Evolutionary conservation across 2,797 vertebrate genomes (phyloP).

Genomic region (Rhinogobio ventralis): DNA sequence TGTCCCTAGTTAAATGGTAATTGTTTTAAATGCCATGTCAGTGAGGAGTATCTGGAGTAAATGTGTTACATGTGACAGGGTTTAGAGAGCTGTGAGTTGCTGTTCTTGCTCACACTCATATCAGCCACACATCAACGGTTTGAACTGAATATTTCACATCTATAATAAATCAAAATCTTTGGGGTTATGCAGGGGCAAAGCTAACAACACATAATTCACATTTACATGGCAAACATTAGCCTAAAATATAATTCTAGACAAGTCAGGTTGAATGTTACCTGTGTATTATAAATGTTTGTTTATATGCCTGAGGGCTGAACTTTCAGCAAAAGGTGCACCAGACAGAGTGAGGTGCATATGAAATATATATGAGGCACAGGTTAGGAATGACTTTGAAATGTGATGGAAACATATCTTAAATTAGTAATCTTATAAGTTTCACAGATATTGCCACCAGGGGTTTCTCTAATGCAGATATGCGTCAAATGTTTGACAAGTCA

Average conservation of each 20-base stretch:
- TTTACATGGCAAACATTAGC: background rate
- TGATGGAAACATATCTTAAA: background rate
- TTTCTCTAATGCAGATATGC: background rate
- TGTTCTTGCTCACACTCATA: constrained; percentile 36
- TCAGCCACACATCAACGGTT: background rate
- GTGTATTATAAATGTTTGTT: constrained; percentile 22
- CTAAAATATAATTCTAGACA: constrained; percentile 6
- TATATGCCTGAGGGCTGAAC: constrained; percentile 3
- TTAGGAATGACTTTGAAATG: background rate
- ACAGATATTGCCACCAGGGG: background rate
- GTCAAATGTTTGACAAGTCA: background rate
- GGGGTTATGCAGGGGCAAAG: background rate
- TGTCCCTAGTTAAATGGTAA: constrained; percentile 27
- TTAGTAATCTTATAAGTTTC: background rate
- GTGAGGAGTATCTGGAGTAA: background rate
- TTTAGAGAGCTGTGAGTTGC: background rate
- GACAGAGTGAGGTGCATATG: background rate
- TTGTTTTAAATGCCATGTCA: constrained; percentile 42
- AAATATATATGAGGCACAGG: background rate
- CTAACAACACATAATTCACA: background rate
- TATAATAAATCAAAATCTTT: constrained; percentile 62
- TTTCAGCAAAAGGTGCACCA: background rate
- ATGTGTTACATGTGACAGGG: background rate
- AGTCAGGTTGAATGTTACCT: constrained; percentile 11
- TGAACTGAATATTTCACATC: constrained; percentile 53